These are phyloP conservation scores for Lumbricus terrestris DNA, from an alignment of 2,888 invertebrate genomes.

Conservation along the genomic window DNA sequence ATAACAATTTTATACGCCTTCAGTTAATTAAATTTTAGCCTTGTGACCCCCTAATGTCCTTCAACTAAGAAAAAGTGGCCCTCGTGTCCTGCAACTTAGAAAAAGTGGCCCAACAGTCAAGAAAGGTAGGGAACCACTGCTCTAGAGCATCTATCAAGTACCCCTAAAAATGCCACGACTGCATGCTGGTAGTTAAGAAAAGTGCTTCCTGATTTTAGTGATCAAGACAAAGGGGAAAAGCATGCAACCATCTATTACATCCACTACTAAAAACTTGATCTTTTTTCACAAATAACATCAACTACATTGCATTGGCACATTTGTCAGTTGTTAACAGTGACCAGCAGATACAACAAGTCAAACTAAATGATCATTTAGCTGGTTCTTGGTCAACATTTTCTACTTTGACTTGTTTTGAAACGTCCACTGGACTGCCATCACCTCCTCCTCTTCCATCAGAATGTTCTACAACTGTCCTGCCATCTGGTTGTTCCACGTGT, in stretches of 20 bases:
- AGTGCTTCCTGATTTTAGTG: background rate
- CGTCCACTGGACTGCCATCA: background rate
- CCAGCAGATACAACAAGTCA: background rate
- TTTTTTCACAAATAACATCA: background rate
- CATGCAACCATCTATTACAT: background rate
- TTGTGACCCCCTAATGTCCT: too few species aligned
- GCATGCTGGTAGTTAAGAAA: background rate
- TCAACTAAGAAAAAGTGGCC: too few species aligned
- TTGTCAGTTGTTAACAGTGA: background rate
- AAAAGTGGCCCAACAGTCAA: too few species aligned
- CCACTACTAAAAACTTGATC: background rate
- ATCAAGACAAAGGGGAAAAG: too few species aligned
- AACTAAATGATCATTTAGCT: background rate
- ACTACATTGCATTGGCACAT: background rate
- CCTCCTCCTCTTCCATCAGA: background rate
- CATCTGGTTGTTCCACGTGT: slow-evolving; percentile 19
- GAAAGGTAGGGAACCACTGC: too few species aligned
- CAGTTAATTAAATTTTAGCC: too few species aligned
- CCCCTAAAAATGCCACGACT: background rate
- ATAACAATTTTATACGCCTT: too few species aligned
- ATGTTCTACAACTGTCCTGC: slow-evolving; percentile 16
- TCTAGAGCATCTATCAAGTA: background rate
- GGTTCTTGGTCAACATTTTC: background rate
- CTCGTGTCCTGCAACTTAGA: too few species aligned
- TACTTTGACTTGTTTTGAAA: background rate